Evolutionary conservation across 2,888 invertebrate genomes (phyloP), one percentile per base, ranked within the genome.

Genomic region (Drosophila sordidula): DNA sequence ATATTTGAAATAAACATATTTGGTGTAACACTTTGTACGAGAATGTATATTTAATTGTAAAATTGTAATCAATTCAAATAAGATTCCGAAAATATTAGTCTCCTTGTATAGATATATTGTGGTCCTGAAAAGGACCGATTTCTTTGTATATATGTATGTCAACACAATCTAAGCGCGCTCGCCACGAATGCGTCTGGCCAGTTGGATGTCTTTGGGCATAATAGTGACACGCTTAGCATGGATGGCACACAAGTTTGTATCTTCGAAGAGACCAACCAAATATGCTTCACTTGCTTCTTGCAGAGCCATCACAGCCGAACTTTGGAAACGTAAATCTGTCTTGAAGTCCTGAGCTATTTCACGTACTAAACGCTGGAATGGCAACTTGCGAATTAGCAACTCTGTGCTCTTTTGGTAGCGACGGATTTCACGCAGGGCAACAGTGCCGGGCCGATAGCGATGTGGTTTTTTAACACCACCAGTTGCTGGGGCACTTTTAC

Each of bases 201-300:
- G 94, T 93, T 98, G 98, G 91, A 98, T 98, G 92, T 98, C 98
- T 93, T 98, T 98, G 87, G 98, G 98, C 98, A 98, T 98, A 93
- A 98, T 98, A 78, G 98, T 98, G 67, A 98, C 98, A 90, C 98
- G 95, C 93, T 98, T 98, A 87, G 98, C 98, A 91, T 98, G 98
- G 92, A 98, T 98, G 82, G 98, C 98, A 93, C 98, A 70, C 85
- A 86, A 47, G 34, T 67, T 67, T 14, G 38, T 51, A 12, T 39
- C 11, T 39, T 39, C 38, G 14, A 38, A 50, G 11, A 38, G 36
- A 11, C 38, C 47, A 47, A 34, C 58, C 32, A 58, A 34, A 36
- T 58, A 58, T n/a, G 58, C 59, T 51, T 51, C 59, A 14, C 51
- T 51, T 38, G 51, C 59, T 45, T 59, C 59, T 14, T 59, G 72